These are phyloP conservation scores for Scaptomyza parva DNA, from an alignment of 2,888 invertebrate species.

Conservation along the genomic window DNA sequence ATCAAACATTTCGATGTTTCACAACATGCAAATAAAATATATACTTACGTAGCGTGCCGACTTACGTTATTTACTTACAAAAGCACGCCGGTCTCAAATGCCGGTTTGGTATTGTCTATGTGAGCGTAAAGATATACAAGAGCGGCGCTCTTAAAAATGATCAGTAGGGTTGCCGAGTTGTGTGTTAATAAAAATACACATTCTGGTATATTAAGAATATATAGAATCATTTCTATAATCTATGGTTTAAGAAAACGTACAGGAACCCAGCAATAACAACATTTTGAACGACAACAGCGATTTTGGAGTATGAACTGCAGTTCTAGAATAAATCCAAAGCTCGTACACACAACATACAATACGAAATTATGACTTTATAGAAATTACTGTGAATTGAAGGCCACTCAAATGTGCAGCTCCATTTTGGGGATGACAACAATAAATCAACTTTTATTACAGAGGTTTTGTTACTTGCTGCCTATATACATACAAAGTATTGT, in stretches of 20 bases:
- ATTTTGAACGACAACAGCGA: background rate
- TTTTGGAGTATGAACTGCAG: background rate
- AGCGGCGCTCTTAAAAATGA: conserved; percentile 46
- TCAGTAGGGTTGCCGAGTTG: conserved; percentile 58
- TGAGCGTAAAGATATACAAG: conserved; percentile 17
- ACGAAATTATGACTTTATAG: conserved; percentile 51
- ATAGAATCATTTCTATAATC: background rate
- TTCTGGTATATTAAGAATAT: background rate
- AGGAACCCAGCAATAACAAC: too few relatives aligned
- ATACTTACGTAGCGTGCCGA: conserved; percentile 15
- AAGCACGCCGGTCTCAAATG: conserved; percentile 50
- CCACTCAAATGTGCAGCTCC: conserved; percentile 49
- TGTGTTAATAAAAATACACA: background rate
- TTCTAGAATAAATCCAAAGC: background rate
- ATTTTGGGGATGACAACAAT: conserved; percentile 62
- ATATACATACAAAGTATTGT: conserved; percentile 24
- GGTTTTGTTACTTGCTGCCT: conserved; percentile 32
- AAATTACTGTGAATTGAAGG: conserved; percentile 16
- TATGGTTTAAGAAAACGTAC: too few relatives aligned
- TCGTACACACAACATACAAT: too few relatives aligned
- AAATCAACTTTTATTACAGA: conserved; percentile 67
- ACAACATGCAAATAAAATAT: background rate
- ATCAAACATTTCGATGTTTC: too few relatives aligned
- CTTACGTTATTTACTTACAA: conserved; percentile 36
- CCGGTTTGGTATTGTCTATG: conserved; percentile 51